Conservation (phyloP, 2,113 vertebrate species). For the Clarias magur region DNA sequence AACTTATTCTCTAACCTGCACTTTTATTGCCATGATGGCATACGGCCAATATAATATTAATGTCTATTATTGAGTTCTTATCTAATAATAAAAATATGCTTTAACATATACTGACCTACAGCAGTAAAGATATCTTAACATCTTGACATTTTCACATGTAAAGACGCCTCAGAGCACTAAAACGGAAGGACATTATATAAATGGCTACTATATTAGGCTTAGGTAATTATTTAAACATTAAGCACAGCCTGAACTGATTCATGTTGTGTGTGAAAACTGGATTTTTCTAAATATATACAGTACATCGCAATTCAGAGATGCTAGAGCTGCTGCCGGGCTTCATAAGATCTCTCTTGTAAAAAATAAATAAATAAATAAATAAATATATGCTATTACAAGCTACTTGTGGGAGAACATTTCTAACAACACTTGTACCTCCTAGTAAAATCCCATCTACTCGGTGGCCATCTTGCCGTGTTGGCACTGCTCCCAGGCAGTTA, state of each 20-base stretch:
- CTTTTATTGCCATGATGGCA: slow-evolving; percentile 56
- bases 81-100: slow-evolving; percentile 40
- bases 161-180: slow-evolving; percentile 1
- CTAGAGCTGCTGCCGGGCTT: not conserved
- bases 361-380: not conserved
- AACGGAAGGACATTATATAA: slow-evolving; percentile 6
- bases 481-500: not conserved
- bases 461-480: slow-evolving; percentile 1
- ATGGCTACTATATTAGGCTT: too few species aligned
- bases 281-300: not conserved
- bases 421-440: not conserved
- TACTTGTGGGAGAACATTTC: not conserved
- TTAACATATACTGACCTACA: slow-evolving; percentile 23
- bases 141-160: not conserved
- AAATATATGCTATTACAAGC: not conserved
- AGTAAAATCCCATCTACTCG: not conserved
- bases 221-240: not conserved
- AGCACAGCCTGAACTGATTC: not conserved
- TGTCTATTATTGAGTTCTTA: slow-evolving; percentile 28
- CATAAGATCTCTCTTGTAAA: not conserved
- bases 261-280: not conserved
- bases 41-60: slow-evolving; percentile 56
- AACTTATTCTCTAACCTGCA: slow-evolving; percentile 69
- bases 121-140: slow-evolving; percentile 33
- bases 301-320: not conserved